Evolutionary conservation across 1,140 invertebrate genomes (phyloP), one percentile per base, ranked within the genome.

Genomic region (Steinernema feltiae): DNA sequence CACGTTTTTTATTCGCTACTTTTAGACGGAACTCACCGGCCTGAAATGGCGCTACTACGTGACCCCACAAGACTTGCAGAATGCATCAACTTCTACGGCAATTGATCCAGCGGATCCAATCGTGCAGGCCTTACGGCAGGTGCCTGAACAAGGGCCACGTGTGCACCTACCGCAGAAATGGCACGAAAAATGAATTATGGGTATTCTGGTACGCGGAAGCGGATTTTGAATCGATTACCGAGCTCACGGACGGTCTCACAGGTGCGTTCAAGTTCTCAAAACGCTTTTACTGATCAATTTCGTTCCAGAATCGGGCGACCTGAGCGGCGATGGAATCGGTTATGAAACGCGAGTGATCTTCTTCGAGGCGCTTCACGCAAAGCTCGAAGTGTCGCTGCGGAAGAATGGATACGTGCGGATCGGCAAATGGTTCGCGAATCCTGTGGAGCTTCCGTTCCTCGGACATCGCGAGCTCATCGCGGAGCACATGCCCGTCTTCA

Each of bases 151-250:
- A 80, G 17, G 75, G 72, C 18, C 75, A 79, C n/a, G 21, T 80
- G 2, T 76, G 53, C 70, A 73, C 73, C 15, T 80, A 77, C 78
- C 31, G 78, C 21, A 70, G 78, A 29, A 79, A 76, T 21, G n/a
- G 41, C 48, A 30, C 32, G 21, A n/a, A 74, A 63, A 30, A 78
- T 69, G 78, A 80, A 32, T 71, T 80, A 7, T 79, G 77, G 77
- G 74, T 80, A 15, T 80, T 80, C 48, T 80, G 78, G 78, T 80
- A 71, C 30, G 74, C 30, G n/a, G 71, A 80, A 41, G 53, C 53
- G 41, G 46, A 76, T 41, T 31, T 76, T 0, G 76, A 76, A 41
- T 70, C 53, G 53, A 63, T 63, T 27, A 63, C 7, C 7, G 53
- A 63, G 24, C 15, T 63, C 7, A 63, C 15, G 24, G 24, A 7